Percentiles rank a stretch among this genome's conserved stretches.
Evolutionary conservation across 1,140 invertebrate species (phyloP).

Genomic region (Drosophila tsacasi): DNA sequence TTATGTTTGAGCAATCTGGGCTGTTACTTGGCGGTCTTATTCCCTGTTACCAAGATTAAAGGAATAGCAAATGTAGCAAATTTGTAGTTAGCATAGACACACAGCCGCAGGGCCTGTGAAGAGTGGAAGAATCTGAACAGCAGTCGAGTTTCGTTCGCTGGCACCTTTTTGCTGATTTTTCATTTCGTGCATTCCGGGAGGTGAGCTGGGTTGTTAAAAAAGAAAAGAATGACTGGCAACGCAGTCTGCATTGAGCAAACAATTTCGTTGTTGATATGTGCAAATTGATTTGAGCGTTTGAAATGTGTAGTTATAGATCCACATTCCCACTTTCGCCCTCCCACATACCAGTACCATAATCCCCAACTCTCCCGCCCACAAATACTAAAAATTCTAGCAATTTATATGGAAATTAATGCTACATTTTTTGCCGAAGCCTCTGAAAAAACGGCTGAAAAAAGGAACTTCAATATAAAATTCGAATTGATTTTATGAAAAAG

Average conservation of each 20-base stretch:
- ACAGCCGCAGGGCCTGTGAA: constrained; percentile 4
- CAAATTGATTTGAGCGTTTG: constrained; percentile 80
- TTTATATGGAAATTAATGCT: constrained; percentile 82
- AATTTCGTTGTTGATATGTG: constrained; percentile 82
- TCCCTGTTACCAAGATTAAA: constrained; percentile 72
- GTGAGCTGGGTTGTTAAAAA: constrained; percentile 15
- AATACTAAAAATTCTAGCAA: constrained; percentile 64
- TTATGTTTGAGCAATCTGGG: constrained; percentile 68
- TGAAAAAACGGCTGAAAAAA: constrained; percentile 23
- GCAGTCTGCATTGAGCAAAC: constrained; percentile 68
- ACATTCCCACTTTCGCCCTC: neutral
- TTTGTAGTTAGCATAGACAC: constrained; percentile 74
- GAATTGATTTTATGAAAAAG: constrained; percentile 69
- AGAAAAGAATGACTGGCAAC: constrained; percentile 23
- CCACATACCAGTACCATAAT: neutral
- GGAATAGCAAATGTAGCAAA: constrained; percentile 72
- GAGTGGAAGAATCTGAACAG: constrained; percentile 36
- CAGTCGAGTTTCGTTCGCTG: constrained; percentile 63
- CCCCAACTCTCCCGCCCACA: constrained; percentile 23
- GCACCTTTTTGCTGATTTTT: constrained; percentile 78
- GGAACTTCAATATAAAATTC: constrained; percentile 46
- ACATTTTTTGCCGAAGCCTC: constrained; percentile 65
- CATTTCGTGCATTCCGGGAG: constrained; percentile 65
- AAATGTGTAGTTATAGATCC: constrained; percentile 78
- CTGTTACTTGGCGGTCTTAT: constrained; percentile 7